Conservation (phyloP, 1,140 invertebrate genomes). For the Papilio glaucus region DNA sequence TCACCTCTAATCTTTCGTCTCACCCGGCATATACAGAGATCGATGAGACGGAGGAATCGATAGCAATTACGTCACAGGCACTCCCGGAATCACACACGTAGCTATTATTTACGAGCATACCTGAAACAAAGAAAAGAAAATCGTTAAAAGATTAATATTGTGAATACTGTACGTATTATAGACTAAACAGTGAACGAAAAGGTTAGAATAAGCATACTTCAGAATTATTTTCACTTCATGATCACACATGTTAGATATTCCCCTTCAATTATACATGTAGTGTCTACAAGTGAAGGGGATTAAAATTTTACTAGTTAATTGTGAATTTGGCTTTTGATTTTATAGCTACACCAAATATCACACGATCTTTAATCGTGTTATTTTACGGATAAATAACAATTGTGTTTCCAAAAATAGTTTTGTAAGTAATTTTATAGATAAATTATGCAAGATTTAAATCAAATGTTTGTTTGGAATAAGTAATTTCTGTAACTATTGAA, state of each 20-base stretch:
- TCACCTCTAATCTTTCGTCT: too few relatives aligned
- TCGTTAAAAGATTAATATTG: not conserved
- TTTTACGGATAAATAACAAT: not conserved
- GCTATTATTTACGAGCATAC: not conserved
- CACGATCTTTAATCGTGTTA: not conserved
- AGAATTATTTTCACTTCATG: too few relatives aligned
- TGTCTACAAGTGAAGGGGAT: not conserved
- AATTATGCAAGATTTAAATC: too few relatives aligned
- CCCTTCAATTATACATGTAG: not conserved
- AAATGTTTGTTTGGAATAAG: not conserved
- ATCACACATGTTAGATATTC: too few relatives aligned
- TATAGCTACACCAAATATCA: not conserved
- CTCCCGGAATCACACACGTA: not conserved
- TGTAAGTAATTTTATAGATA: not conserved
- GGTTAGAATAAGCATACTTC: not conserved
- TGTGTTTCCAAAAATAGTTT: not conserved
- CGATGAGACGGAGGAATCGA: too few relatives aligned
- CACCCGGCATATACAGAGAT: too few relatives aligned
- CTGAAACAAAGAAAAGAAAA: slow-evolving; percentile 1
- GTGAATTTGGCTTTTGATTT: slow-evolving; percentile 4
- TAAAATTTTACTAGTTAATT: not conserved
- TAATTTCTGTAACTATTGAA: too few relatives aligned
- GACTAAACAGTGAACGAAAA: not conserved
- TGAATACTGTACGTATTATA: not conserved
- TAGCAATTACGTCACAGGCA: too few relatives aligned